Conservation (phyloP, 2,113 vertebrate species). For the Petrocephalus microphthalmus region DNA sequence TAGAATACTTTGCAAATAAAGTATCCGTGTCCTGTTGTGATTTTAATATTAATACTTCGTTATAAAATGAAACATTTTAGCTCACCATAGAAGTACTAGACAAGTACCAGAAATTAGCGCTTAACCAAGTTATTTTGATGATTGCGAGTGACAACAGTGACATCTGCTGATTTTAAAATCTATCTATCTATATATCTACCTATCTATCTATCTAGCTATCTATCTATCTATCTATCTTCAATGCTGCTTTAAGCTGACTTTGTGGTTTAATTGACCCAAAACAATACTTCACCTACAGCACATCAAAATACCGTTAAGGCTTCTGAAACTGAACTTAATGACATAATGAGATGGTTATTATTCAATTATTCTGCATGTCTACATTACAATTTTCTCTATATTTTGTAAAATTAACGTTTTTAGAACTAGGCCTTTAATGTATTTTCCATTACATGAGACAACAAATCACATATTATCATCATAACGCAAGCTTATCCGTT, state of each 20-base stretch:
- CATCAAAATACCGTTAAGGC: not conserved
- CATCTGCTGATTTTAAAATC: not conserved
- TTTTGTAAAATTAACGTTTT: not conserved
- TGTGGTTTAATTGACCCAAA: not conserved
- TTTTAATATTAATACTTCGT: not conserved
- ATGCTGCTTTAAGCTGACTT: not conserved
- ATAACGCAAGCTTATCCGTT: not conserved
- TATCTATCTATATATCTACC: not conserved
- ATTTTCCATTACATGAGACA: not conserved
- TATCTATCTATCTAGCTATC: not conserved
- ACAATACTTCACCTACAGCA: not conserved
- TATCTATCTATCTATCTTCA: not conserved
- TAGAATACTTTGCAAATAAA: not conserved
- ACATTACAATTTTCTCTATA: too few species aligned
- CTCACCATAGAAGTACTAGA: not conserved
- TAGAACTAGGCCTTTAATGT: not conserved
- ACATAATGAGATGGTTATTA: not conserved
- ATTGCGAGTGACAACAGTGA: not conserved
- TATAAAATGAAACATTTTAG: not conserved
- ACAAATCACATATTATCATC: not conserved
- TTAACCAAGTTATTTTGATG: not conserved
- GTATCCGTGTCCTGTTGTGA: not conserved
- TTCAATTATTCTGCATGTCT: not conserved
- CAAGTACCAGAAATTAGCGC: not conserved
- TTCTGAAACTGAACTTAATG: not conserved